phyloP scores from a whole-genome alignment of 2,113 vertebrate species.

The Coptodon bakossiorum region DNA sequence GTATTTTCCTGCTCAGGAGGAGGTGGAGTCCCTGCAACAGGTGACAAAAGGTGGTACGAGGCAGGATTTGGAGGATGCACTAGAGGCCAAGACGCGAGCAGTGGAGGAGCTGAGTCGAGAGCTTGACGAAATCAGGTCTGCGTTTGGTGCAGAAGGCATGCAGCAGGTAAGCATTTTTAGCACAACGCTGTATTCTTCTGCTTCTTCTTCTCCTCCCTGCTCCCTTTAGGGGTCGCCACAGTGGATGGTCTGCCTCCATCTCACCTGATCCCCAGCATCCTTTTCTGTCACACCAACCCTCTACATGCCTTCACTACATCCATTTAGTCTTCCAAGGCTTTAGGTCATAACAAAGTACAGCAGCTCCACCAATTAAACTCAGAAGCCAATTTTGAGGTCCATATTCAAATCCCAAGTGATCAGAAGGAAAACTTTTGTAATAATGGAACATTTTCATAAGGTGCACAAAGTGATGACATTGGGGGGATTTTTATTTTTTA shows the following conservation, averaged over 20 bases:
- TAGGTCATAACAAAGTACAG: neutral
- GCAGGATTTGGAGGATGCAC: slow-evolving; percentile 79
- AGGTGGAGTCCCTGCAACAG: slow-evolving; percentile 79
- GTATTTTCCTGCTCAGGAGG: slow-evolving; percentile 58
- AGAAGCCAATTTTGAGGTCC: neutral
- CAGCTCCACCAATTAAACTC: neutral
- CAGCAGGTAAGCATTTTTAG: slow-evolving; percentile 79
- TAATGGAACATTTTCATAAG: neutral
- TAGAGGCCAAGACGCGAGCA: slow-evolving; percentile 79
- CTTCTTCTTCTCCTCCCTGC: neutral
- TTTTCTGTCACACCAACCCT: neutral
- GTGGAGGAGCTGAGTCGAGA: slow-evolving; percentile 85
- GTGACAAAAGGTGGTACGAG: slow-evolving; percentile 68
- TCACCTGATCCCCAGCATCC: neutral
- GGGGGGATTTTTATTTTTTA: neutral
- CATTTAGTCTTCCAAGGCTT: neutral
- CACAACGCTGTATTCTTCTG: neutral
- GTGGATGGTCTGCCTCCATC: neutral
- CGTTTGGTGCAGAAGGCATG: slow-evolving; percentile 84
- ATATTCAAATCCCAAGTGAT: neutral
- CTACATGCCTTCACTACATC: neutral
- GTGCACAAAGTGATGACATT: neutral
- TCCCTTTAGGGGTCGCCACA: neutral
- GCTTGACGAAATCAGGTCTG: slow-evolving; percentile 82
- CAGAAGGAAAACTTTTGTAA: neutral